Percentiles rank a stretch among this genome's conserved stretches.
Conservation (phyloP, 2,888 invertebrate species). For the Drosophila suboccidentalis region DNA sequence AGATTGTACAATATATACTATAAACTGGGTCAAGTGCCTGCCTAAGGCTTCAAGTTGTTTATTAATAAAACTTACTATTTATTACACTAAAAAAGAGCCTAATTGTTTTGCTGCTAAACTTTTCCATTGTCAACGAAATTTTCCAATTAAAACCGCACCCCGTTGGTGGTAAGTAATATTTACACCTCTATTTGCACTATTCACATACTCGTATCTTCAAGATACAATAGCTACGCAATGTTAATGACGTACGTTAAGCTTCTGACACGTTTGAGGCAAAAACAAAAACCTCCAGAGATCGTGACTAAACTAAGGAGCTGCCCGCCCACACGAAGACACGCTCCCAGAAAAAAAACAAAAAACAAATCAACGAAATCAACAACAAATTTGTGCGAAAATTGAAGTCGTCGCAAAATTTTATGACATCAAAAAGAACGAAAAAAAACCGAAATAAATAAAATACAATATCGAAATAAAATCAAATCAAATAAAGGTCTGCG, state of each 20-base stretch:
- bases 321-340: slow-evolving; percentile 54
- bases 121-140: slow-evolving; percentile 39
- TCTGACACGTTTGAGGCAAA: slow-evolving; percentile 56
- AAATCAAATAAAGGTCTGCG: slow-evolving; percentile 71
- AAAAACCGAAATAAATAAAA: slow-evolving; percentile 31
- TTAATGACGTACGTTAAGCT: slow-evolving; percentile 61
- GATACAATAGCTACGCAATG: slow-evolving; percentile 18
- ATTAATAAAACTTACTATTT: slow-evolving; percentile 14
- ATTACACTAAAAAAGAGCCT: slow-evolving; percentile 21
- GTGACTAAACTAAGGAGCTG: slow-evolving; percentile 69
- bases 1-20: slow-evolving; percentile 12
- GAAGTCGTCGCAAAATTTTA: slow-evolving; percentile 58
- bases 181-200: slow-evolving; percentile 57
- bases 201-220: slow-evolving; percentile 18
- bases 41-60: slow-evolving; percentile 20
- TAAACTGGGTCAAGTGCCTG: slow-evolving; percentile 45
- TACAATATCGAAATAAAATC: slow-evolving; percentile 53
- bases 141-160: slow-evolving; percentile 57
- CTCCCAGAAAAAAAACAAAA: slow-evolving; percentile 10
- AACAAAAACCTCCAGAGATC: slow-evolving; percentile 48
- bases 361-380: not conserved
- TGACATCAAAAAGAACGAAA: slow-evolving; percentile 27
- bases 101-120: slow-evolving; percentile 15
- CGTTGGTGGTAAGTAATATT: slow-evolving; percentile 17
- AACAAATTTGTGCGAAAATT: slow-evolving; percentile 46